phyloP scores from a whole-genome alignment of 2,113 vertebrate species.

The Oceanites oceanicus region DNA sequence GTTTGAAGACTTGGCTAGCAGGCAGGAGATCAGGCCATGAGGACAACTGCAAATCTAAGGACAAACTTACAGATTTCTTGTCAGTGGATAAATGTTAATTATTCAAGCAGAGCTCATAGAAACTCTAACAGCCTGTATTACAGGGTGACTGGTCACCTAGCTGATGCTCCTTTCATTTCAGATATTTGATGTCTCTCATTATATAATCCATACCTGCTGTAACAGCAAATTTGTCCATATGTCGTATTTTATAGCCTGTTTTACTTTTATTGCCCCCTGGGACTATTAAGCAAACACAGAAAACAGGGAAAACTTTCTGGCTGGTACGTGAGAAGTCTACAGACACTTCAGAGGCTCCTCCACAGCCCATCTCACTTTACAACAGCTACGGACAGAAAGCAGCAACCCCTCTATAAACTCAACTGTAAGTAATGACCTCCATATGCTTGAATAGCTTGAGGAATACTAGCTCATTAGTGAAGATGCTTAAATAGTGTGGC shows the following conservation, averaged over 20 bases:
- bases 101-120: neutral
- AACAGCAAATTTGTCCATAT: neutral
- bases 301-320: neutral
- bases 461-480: neutral
- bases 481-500: neutral
- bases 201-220: neutral
- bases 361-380: slow-evolving; percentile 23
- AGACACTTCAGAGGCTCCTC: slow-evolving; percentile 11
- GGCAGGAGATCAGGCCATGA: neutral
- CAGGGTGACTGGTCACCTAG: neutral
- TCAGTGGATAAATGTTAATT: neutral
- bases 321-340: neutral
- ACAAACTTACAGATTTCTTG: neutral
- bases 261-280: neutral
- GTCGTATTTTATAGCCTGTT: neutral
- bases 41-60: neutral
- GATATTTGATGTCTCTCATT: neutral
- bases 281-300: slow-evolving; percentile 7
- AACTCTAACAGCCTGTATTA: neutral
- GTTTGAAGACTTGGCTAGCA: neutral
- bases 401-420: neutral
- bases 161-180: neutral
- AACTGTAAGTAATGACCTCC: slow-evolving; percentile 28
- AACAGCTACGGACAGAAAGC: slow-evolving; percentile 14
- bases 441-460: neutral